Conservation (phyloP, 2,888 invertebrate genomes). For the Sepiola atlantica region DNA sequence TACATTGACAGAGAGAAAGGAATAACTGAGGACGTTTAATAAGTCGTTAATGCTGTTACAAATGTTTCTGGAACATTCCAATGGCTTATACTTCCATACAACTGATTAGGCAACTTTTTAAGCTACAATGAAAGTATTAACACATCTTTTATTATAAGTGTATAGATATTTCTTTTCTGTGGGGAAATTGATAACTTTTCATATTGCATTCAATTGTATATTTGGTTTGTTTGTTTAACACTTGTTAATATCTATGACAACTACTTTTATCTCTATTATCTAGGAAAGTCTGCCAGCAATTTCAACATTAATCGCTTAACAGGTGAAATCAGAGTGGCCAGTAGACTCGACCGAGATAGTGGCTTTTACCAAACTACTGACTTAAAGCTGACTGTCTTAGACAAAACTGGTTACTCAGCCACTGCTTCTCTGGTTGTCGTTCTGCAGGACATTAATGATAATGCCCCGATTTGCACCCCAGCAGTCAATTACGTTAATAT, state of each 20-base stretch:
- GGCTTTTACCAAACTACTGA: neutral
- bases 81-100: too few species aligned
- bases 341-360: neutral
- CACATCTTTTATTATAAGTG: too few species aligned
- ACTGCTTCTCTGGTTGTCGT: conserved; percentile 50
- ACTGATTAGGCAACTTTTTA: too few species aligned
- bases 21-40: too few species aligned
- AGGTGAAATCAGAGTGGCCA: neutral
- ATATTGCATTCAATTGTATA: too few species aligned
- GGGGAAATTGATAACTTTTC: too few species aligned
- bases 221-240: too few species aligned
- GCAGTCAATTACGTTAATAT: neutral
- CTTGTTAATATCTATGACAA: neutral
- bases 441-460: conserved; percentile 52
- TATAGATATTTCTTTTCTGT: too few species aligned
- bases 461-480: conserved; percentile 44
- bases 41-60: too few species aligned
- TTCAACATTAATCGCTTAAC: neutral
- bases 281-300: neutral
- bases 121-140: too few species aligned
- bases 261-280: neutral
- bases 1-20: too few species aligned
- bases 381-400: conserved; percentile 37
- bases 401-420: conserved; percentile 48
- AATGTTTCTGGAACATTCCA: too few species aligned